Conservation (phyloP, 2,113 vertebrate species). For the Gobiocypris rarus region DNA sequence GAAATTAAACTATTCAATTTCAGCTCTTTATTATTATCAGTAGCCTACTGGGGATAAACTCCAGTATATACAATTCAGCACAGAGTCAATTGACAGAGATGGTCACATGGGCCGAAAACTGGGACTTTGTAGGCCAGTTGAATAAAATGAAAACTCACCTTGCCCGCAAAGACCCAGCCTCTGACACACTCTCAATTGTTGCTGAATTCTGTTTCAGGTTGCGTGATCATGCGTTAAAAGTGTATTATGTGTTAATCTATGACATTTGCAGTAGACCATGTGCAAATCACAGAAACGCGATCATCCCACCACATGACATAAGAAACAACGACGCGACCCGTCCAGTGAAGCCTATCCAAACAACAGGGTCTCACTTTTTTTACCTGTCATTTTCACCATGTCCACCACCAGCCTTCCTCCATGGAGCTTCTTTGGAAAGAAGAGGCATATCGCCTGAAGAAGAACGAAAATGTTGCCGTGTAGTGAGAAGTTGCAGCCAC, state of each 20-base stretch:
- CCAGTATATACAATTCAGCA: not conserved
- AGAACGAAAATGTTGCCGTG: constrained; percentile 43
- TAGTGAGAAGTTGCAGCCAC: constrained; percentile 71
- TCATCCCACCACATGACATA: too few species aligned
- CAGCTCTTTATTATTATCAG: not conserved
- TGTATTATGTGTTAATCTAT: not conserved
- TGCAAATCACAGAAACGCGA: not conserved
- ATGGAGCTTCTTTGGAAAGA: constrained; percentile 12
- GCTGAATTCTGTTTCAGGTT: not conserved
- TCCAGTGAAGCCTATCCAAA: not conserved
- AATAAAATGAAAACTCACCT: constrained; percentile 76
- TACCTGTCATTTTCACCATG: constrained; percentile 27
- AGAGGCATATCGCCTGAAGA: constrained; percentile 45
- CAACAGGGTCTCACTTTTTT: not conserved
- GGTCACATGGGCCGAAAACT: constrained; percentile 80
- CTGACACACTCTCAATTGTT: constrained; percentile 66
- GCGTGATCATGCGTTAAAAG: constrained; percentile 12
- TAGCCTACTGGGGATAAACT: not conserved
- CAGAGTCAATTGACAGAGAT: constrained; percentile 34
- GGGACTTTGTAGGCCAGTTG: constrained; percentile 95
- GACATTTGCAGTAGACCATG: not conserved
- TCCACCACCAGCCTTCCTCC: constrained; percentile 29
- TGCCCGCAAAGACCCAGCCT: constrained; percentile 90
- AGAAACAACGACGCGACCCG: constrained; percentile 9
- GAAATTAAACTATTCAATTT: not conserved